Evolutionary conservation across 2,797 vertebrate genomes (phyloP).

Genomic region (Siniperca obscura): DNA sequence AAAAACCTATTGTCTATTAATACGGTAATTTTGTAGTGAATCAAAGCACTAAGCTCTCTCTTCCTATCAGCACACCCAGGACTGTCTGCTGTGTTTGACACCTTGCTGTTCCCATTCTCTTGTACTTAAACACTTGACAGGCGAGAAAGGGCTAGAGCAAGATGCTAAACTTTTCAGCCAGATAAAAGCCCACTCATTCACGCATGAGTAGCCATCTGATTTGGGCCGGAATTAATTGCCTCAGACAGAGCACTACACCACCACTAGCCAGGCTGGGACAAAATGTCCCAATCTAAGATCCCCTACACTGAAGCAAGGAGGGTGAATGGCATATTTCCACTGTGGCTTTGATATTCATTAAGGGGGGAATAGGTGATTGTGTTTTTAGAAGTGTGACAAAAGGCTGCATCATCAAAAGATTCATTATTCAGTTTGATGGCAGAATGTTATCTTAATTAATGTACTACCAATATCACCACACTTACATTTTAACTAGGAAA

Average conservation of each 20-base stretch:
- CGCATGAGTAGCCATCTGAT: constrained; percentile 62
- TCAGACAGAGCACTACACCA: constrained; percentile 40
- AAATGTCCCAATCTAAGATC: constrained; percentile 40
- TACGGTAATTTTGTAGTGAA: neutral
- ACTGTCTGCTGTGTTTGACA: constrained; percentile 25
- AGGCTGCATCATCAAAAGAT: constrained; percentile 10
- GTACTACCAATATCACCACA: neutral
- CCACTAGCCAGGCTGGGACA: constrained; percentile 37
- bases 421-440: neutral
- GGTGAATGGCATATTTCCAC: constrained; percentile 11
- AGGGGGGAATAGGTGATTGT: neutral
- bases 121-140: constrained; percentile 14
- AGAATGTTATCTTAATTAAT: neutral
- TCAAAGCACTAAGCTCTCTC: neutral
- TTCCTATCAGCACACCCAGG: neutral
- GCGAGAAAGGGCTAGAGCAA: too few relatives aligned
- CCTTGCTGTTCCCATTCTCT: constrained; percentile 27
- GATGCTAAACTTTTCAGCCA: constrained; percentile 43
- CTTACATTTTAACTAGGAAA: constrained; percentile 9
- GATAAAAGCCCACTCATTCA: constrained; percentile 57
- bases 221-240: constrained; percentile 65
- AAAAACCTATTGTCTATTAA: neutral
- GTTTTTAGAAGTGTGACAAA: constrained; percentile 9
- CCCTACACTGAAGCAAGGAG: neutral
- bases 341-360: constrained; percentile 18